phyloP scores from a whole-genome alignment of 2,797 vertebrate genomes.

The Neosalanx taihuensis region DNA sequence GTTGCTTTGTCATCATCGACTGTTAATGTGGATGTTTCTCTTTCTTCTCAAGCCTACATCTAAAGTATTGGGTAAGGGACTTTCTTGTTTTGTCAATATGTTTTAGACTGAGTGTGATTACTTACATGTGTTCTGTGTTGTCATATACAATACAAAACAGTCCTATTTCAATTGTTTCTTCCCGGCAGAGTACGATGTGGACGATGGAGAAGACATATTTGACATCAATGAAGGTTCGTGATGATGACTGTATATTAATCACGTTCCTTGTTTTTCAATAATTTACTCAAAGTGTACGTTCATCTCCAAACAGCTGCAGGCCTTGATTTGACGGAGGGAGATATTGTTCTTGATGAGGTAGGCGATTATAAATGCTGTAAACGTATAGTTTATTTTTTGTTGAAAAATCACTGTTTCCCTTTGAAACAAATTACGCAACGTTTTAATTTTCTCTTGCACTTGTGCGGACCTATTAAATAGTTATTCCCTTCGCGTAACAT shows the following conservation, averaged over 20 bases:
- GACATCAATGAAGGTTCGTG: slow-evolving; percentile 88
- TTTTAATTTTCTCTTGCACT: background rate
- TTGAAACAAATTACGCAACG: no score
- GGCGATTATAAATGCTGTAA: slow-evolving; percentile 33
- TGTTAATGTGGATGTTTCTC: slow-evolving; percentile 4
- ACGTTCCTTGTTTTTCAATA: background rate
- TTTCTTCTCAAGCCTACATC: slow-evolving; percentile 49
- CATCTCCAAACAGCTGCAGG: slow-evolving; percentile 72
- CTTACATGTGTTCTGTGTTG: background rate
- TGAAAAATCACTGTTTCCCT: background rate
- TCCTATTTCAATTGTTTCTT: background rate
- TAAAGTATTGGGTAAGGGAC: slow-evolving; percentile 54
- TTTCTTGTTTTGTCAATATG: background rate
- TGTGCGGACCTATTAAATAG: background rate
- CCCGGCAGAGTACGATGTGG: slow-evolving; percentile 79
- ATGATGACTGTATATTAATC: slow-evolving; percentile 7
- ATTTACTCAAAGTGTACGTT: background rate
- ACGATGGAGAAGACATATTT: slow-evolving; percentile 85
- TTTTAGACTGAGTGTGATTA: background rate
- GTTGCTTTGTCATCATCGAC: background rate
- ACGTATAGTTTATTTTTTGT: no score
- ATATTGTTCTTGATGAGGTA: slow-evolving; percentile 81
- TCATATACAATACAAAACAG: background rate
- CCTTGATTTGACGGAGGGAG: slow-evolving; percentile 86
- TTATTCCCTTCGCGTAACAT: background rate